These are phyloP conservation scores for Torymus tubicola DNA, from an alignment of 2,888 invertebrate species.

Conservation along the genomic window DNA sequence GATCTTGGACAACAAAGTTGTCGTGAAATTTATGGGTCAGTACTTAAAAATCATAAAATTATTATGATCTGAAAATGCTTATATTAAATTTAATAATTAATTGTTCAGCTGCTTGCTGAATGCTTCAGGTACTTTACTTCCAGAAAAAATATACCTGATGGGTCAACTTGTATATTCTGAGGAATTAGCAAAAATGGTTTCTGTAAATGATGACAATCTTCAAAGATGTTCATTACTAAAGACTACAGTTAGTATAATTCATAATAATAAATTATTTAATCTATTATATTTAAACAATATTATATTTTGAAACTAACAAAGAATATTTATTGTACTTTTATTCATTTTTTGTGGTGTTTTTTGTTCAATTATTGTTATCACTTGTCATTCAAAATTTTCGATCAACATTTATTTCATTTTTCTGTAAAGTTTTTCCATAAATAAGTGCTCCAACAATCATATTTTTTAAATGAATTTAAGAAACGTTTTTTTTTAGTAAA, in stretches of 20 bases:
- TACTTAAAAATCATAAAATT: slow-evolving; percentile 23
- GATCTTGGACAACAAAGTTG: slow-evolving; percentile 64
- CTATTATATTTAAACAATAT: no score
- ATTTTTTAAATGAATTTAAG: no score
- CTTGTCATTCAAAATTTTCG: no score
- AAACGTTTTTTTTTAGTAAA: no score
- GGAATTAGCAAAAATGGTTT: slow-evolving; percentile 80
- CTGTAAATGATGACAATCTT: slow-evolving; percentile 79
- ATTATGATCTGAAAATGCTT: neutral
- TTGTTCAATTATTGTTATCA: no score
- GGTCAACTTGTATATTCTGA: slow-evolving; percentile 80
- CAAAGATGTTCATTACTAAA: slow-evolving; percentile 62
- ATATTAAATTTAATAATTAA: neutral
- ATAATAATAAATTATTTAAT: neutral
- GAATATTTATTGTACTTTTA: no score
- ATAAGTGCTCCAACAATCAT: no score
- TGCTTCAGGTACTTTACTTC: slow-evolving; percentile 78
- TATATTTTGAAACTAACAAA: no score
- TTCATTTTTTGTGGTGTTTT: no score
- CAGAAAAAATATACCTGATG: slow-evolving; percentile 78
- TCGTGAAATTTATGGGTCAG: slow-evolving; percentile 64
- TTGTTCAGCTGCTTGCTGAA: slow-evolving; percentile 73
- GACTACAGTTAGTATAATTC: slow-evolving; percentile 10
- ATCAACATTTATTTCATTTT: no score
- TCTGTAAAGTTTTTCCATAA: no score